Evolutionary conservation across 2,113 vertebrate species (phyloP).

Genomic region (Nannospalax galili): DNA sequence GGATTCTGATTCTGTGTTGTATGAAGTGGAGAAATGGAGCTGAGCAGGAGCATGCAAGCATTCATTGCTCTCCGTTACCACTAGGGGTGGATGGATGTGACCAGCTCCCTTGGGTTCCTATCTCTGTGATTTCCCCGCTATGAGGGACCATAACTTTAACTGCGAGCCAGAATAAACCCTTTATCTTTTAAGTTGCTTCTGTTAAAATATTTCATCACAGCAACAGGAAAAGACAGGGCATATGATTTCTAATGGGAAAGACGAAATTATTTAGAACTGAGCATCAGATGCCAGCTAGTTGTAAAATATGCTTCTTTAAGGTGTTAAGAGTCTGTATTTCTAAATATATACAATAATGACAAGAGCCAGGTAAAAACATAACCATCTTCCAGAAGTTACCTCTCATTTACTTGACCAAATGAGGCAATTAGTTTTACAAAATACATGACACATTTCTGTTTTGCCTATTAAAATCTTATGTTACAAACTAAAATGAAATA

Average conservation of each 20-base stretch:
- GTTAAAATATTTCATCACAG: not conserved
- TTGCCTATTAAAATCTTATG: not conserved
- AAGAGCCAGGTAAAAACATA: not conserved
- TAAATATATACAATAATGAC: not conserved
- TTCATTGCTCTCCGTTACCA: not conserved
- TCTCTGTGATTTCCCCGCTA: not conserved
- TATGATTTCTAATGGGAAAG: not conserved
- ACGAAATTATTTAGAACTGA: not conserved
- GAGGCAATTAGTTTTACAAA: not conserved
- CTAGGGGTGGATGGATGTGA: not conserved
- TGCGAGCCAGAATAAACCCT: not conserved
- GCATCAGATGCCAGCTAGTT: not conserved
- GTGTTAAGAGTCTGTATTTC: not conserved
- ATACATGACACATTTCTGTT: not conserved
- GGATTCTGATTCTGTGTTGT: not conserved
- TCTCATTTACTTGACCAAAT: not conserved
- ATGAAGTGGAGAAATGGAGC: not conserved
- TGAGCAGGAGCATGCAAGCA: too few species aligned
- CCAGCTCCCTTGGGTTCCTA: not conserved
- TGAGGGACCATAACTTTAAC: too few species aligned
- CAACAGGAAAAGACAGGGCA: not conserved
- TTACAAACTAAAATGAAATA: constrained; percentile 4
- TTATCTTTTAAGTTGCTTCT: not conserved
- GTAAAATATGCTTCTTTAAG: not conserved
- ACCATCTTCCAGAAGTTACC: not conserved